Evolutionary conservation across 1,140 invertebrate species (phyloP), one percentile per base, ranked within the genome.

Genomic region (Drosophila obscura): DNA sequence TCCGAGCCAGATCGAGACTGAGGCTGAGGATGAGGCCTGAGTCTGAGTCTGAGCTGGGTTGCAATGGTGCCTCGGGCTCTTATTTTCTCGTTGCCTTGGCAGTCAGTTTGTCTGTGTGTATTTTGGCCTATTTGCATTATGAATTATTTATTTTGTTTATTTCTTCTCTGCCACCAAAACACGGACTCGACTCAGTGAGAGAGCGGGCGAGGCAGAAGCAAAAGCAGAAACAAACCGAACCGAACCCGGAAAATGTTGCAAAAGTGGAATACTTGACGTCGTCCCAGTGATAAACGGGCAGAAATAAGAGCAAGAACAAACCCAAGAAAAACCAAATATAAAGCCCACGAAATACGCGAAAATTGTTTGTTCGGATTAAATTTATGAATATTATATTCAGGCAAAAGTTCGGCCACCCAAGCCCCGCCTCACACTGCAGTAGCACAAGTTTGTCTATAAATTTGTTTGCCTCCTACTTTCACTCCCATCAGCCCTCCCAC

Each of bases 51-150:
- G 22, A 49, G 44, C 49, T 45, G 48, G 64, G 41, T n/a, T 52
- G 19, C 56, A 63, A 50, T 65, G 24, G n/a, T 35, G 67, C 75
- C 63, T 53, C 31, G 48, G 63, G 58, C 26, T 63, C n/a, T 58
- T 46, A 65, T 83, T 87, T 85, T 46, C 52, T 68, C 41, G 75
- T 67, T 78, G 67, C 75, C 75, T 73, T 53, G 62, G 45, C 56
- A 61, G 60, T 72, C 72, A 48, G 52, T 28, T 41, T 53, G 50
- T 49, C 55, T 73, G 59, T 69, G 61, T 81, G 56, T 66, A 44
- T 64, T 82, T 73, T 85, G 84, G 82, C 78, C 83, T 85, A 85
- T 88, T 85, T 85, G 82, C 83, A 85, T 88, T 88, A 85, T 85
- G 82, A 88, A 85, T 88, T 82, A 85, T 85, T 85, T 87, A 88